These are phyloP conservation scores for Rachycentron canadum DNA, from an alignment of 2,797 vertebrate genomes.

Conservation along the genomic window DNA sequence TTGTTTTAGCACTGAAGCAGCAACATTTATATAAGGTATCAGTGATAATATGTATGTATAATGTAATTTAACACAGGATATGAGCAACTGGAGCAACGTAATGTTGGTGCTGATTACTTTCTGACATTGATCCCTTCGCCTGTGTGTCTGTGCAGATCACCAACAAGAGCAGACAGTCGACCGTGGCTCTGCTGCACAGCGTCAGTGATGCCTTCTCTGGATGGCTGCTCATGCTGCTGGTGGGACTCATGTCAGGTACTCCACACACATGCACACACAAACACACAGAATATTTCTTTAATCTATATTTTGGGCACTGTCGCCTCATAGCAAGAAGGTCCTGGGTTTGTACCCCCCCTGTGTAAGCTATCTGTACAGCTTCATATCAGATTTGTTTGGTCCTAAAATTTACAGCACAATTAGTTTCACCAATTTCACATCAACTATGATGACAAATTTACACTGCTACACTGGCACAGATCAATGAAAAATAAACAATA, in stretches of 20 bases:
- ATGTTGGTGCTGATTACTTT: not conserved
- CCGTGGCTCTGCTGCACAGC: constrained; percentile 89
- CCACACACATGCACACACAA: not conserved
- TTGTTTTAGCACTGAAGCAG: not conserved
- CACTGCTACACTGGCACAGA: no score
- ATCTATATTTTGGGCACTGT: no score
- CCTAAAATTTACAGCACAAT: no score
- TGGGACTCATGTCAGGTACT: constrained; percentile 94
- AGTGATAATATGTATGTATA: not conserved
- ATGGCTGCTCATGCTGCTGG: constrained; percentile 96
- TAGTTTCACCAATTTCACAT: no score
- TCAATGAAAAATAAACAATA: no score
- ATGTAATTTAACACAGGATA: not conserved
- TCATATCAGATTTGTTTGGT: no score
- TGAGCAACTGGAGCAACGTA: not conserved
- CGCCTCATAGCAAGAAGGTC: no score
- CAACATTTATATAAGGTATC: not conserved
- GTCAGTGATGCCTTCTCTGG: constrained; percentile 95
- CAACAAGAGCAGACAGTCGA: constrained; percentile 92
- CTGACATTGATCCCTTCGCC: not conserved
- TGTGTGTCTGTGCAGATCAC: constrained; percentile 87
- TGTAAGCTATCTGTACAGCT: no score
- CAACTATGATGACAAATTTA: no score
- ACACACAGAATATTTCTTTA: not conserved
- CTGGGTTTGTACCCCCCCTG: no score